Evolutionary conservation across 2,888 invertebrate species (phyloP), one percentile per base, ranked within the genome.

Genomic region (Apotomis capreana): DNA sequence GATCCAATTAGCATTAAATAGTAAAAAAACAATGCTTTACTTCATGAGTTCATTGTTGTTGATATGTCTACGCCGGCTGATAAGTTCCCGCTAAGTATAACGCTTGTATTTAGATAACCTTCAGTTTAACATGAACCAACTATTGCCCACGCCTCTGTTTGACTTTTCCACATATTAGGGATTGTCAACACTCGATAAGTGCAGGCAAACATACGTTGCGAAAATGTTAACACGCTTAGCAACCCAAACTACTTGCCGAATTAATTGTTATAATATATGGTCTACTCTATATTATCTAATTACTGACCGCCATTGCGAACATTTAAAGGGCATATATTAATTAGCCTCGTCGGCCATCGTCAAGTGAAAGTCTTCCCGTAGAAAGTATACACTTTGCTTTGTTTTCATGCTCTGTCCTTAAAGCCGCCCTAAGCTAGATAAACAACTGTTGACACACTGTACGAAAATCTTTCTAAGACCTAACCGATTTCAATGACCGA

Each of bases 341-440:
- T 79, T 84, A 84, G 79, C 83, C 82, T 80, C 81, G 81, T 83
- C 84, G 80, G 87, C 87, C 85, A 88, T 86, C 80, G 83, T 84
- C 83, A 78, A 76, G 89, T 86, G 89, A 90, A 90, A 89, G 89
- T 87, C 79, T 86, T 86, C 80, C 83, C 82, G 87, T 90, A 88
- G 90, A 90, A 90, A 90, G 90, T 85, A 68, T 68, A 78, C 78
- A 81, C 85, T 84, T 87, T 88, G 88, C 88, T 87, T 88, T 84
- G 86, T 87, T 88, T 86, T 87, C 83, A 76, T 84, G 86, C 83
- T 80, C 79, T 81, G 79, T 82, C 83, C 85, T 84, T 88, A 83
- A 75, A 61, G 64, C 68, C 72, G 74, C 62, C 67, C 62, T 68
- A 71, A 74, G 71, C 61, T 51, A 61, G 55, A 71, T 67, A 74